Percentiles rank a stretch among this genome's conserved stretches.
Conservation (phyloP, 1,140 invertebrate species). For the Fopius arisanus region DNA sequence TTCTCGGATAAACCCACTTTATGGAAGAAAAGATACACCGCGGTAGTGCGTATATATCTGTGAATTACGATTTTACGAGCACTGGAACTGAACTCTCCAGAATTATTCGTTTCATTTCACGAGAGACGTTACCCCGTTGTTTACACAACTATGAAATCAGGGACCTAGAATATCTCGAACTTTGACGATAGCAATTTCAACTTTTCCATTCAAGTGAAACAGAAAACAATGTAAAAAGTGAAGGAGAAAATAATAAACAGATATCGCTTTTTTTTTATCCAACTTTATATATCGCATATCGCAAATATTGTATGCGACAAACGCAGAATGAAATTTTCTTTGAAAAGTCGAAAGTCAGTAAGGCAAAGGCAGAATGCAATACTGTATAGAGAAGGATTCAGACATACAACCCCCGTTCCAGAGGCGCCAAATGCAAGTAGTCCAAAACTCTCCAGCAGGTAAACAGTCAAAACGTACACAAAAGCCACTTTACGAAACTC, state of each 20-base stretch:
- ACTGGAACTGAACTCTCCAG: not conserved
- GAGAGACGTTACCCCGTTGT: not conserved
- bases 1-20: no score
- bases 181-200: not conserved
- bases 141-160: not conserved
- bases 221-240: not conserved
- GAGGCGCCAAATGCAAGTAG: slow-evolving; percentile 5
- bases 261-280: not conserved
- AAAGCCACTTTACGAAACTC: slow-evolving; percentile 13
- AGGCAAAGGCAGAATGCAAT: not conserved
- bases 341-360: not conserved
- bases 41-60: no score
- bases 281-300: not conserved
- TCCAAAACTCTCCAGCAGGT: slow-evolving; percentile 2
- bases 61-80: not conserved
- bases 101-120: not conserved
- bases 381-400: not conserved
- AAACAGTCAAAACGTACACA: slow-evolving; percentile 7
- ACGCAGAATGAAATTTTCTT: not conserved
- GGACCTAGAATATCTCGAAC: not conserved
- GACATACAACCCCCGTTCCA: not conserved
- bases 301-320: not conserved
- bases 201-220: not conserved
- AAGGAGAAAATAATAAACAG: not conserved
- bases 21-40: no score